phyloP scores from a whole-genome alignment of 2,113 vertebrate genomes.

The Gorsachius goisagi region DNA sequence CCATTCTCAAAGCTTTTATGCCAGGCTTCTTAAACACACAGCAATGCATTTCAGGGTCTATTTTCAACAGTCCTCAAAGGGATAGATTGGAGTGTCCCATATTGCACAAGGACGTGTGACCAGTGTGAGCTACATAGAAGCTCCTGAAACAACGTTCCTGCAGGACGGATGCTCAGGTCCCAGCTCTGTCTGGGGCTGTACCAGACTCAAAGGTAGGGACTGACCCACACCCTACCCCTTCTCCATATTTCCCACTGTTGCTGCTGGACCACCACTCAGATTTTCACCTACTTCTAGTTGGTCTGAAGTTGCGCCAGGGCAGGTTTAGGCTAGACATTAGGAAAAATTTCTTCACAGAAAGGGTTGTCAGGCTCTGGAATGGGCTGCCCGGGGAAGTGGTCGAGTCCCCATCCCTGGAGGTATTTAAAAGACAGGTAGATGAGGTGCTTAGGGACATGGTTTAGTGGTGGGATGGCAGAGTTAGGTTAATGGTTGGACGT shows the following conservation, averaged over 20 bases:
- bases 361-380: no score
- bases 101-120: neutral
- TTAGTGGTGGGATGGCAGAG: no score
- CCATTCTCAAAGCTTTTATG: neutral
- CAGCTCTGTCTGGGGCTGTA: neutral
- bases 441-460: no score
- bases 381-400: no score
- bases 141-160: neutral
- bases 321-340: no score
- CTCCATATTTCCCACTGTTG: fast-evolving
- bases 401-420: no score
- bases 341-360: no score
- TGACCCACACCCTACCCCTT: neutral
- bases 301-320: no score
- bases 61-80: neutral
- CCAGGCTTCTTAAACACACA: neutral
- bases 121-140: neutral
- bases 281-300: neutral
- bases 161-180: neutral
- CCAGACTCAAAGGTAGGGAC: neutral
- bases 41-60: neutral
- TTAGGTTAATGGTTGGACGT: no score
- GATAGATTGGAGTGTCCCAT: neutral
- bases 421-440: no score
- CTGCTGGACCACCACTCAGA: neutral